phyloP scores from a whole-genome alignment of 1,140 invertebrate genomes.

The Pseudobourletiella spinata region DNA sequence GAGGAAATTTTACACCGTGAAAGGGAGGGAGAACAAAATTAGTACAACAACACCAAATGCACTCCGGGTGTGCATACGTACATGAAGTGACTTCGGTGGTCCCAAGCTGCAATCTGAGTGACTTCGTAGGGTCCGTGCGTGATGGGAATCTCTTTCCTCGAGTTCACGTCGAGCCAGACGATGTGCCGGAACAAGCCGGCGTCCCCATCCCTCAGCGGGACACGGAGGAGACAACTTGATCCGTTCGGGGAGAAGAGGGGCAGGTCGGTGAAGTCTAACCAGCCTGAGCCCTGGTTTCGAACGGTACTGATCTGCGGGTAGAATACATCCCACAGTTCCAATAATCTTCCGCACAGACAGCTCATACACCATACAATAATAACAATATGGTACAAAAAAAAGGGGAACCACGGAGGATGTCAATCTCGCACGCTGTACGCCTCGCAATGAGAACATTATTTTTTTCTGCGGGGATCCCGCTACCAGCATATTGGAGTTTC shows the following conservation, averaged over 20 bases:
- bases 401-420: too few species aligned
- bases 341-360: too few species aligned
- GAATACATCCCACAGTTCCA: too few species aligned
- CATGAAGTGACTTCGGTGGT: constrained; percentile 52
- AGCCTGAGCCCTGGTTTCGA: constrained; percentile 20
- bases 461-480: too few species aligned
- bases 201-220: constrained; percentile 51
- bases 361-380: constrained; percentile 27
- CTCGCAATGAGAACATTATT: too few species aligned
- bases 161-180: constrained; percentile 33
- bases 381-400: neutral
- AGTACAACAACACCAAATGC: too few species aligned
- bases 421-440: too few species aligned
- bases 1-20: too few species aligned
- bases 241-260: constrained; percentile 42
- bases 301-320: constrained; percentile 34
- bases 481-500: too few species aligned
- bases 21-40: too few species aligned
- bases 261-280: constrained; percentile 35
- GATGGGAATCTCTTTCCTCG: constrained; percentile 40
- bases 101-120: constrained; percentile 56
- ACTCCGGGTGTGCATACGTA: too few species aligned
- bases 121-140: constrained; percentile 60
- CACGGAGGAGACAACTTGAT: constrained; percentile 46
- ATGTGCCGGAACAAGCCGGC: constrained; percentile 45